These are phyloP conservation scores for Zosterops borbonicus DNA, from an alignment of 2,113 vertebrate genomes.

Conservation along the genomic window DNA sequence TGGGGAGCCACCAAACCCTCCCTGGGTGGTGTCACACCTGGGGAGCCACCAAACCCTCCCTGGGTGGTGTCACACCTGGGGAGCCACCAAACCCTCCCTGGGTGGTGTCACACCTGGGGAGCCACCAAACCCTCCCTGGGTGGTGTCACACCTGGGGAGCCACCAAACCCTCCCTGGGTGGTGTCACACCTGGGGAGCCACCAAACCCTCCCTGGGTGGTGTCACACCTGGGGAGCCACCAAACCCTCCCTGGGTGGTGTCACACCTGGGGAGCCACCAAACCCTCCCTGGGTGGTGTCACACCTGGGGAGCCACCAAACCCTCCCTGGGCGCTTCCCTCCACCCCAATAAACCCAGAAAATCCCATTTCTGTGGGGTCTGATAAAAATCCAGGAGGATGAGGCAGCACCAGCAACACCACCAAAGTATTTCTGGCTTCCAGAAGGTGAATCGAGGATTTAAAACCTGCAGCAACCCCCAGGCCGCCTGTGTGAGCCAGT, in stretches of 20 bases:
- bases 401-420: neutral
- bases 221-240: neutral
- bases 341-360: neutral
- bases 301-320: neutral
- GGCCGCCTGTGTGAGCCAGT: neutral
- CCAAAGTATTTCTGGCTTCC: neutral
- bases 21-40: rapidly evolving
- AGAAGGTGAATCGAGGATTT: neutral
- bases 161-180: no score
- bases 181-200: no score
- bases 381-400: neutral
- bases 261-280: neutral
- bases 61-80: rapidly evolving
- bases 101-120: no score
- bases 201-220: no score
- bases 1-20: no score
- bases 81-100: neutral
- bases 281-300: no score
- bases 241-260: no score
- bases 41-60: neutral
- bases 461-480: neutral
- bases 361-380: neutral
- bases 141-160: no score
- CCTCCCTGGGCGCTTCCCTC: rapidly evolving
- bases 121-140: no score